Percentiles rank a stretch among this genome's conserved stretches.
Evolutionary conservation across 2,113 vertebrate species (phyloP).

Genomic region (Ceuthmochares aereus): DNA sequence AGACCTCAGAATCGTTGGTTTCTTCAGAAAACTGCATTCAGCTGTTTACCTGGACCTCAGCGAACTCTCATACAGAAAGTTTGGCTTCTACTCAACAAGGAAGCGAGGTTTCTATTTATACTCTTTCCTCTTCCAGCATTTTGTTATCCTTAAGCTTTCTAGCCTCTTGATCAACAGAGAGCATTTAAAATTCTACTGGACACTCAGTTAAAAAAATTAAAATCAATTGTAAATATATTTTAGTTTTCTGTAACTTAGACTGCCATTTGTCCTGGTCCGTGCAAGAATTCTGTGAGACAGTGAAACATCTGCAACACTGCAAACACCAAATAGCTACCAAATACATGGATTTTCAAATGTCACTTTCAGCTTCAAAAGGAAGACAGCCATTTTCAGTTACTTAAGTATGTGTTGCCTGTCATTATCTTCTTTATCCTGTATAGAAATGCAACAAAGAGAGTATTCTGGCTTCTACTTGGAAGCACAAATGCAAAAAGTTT

Average conservation of each 20-base stretch:
- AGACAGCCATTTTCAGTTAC: background rate
- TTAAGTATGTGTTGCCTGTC: background rate
- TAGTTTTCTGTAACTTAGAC: background rate
- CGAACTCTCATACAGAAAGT: background rate
- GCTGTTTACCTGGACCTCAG: slow-evolving; percentile 9
- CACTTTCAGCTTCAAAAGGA: background rate
- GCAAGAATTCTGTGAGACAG: background rate
- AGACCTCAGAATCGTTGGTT: background rate
- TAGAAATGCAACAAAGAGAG: background rate
- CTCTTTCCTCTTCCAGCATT: slow-evolving; percentile 60
- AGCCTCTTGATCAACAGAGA: slow-evolving; percentile 17
- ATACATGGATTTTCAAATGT: background rate
- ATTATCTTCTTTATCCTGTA: background rate
- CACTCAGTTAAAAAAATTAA: background rate
- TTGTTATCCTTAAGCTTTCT: slow-evolving; percentile 31
- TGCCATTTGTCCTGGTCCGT: background rate
- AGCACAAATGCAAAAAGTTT: background rate
- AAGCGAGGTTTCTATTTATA: slow-evolving; percentile 69
- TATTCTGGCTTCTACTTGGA: background rate
- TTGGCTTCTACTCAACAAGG: slow-evolving; percentile 62
- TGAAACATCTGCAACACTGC: background rate
- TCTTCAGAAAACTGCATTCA: background rate
- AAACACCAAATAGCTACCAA: background rate
- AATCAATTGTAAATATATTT: background rate
- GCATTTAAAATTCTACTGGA: background rate